A percentile compares a stretch with the other conserved stretches of the same genome.
phyloP scores from a whole-genome alignment of 2,797 vertebrate species.

The Chelon labrosus region DNA sequence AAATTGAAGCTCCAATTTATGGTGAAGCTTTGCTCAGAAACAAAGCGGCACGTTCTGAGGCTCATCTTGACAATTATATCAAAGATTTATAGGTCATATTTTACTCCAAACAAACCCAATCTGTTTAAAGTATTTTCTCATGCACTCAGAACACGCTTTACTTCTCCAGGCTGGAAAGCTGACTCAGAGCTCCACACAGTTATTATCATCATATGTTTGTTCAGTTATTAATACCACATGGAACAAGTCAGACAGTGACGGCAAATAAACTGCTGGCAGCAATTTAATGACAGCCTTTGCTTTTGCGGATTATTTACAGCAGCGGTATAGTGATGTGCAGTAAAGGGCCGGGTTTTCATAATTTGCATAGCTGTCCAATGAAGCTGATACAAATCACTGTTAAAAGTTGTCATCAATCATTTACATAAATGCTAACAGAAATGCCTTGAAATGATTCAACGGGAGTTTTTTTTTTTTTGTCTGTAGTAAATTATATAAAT shows the following conservation, averaged over 20 bases:
- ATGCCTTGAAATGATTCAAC: constrained; percentile 30
- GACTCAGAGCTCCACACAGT: constrained; percentile 46
- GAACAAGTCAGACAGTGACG: constrained; percentile 60
- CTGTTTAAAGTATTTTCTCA: constrained; percentile 50
- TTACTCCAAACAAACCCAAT: constrained; percentile 41
- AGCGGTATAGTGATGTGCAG: constrained; percentile 37
- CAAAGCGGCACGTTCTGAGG: constrained; percentile 17
- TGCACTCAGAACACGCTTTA: constrained; percentile 24
- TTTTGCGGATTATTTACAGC: constrained; percentile 62
- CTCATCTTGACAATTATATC: constrained; percentile 23
- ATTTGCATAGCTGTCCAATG: constrained; percentile 40
- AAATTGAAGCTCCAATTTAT: not conserved
- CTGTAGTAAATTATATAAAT: constrained; percentile 16
- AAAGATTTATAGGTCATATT: constrained; percentile 38
- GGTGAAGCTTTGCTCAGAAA: constrained; percentile 17
- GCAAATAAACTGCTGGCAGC: constrained; percentile 55
- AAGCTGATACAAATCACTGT: constrained; percentile 48
- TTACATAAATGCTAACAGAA: constrained; percentile 37
- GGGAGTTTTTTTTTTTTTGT: constrained; percentile 17
- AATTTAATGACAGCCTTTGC: constrained; percentile 59
- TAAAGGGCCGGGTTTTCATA: constrained; percentile 43
- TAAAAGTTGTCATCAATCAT: constrained; percentile 42
- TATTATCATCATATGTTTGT: constrained; percentile 63
- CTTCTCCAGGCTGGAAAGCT: constrained; percentile 26
- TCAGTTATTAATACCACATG: constrained; percentile 61